Evolutionary conservation across 1,140 invertebrate species (phyloP), one percentile per base, ranked within the genome.

Genomic region (Eciton burchellii): DNA sequence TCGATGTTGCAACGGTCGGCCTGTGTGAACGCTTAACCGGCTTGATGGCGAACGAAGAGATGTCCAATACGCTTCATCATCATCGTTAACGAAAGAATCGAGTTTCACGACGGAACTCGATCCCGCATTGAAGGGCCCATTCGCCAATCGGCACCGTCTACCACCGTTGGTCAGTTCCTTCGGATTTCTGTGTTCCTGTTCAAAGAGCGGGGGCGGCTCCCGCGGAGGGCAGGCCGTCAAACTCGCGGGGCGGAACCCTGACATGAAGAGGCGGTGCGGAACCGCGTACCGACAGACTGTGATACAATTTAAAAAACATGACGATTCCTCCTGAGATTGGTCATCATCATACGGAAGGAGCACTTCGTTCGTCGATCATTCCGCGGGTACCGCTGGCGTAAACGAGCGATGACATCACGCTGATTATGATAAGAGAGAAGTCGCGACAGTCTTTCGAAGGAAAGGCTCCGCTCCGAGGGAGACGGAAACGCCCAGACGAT

Each of bases 221-320:
- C 92, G 92, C 93, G 93, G 93, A 94, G 93, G 93, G 93, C 93
- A 94, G 93, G 93, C 93, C 93, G 91, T 94, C 92, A 93, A 93
- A 94, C 92, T 93, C 91, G 93, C 91, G 93, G 93, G 93, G 93
- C 93, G 93, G 93, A 94, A 93, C 93, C 93, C 91, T 89, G 89
- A 89, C 91, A 87, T 89, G 92, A 93, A 91, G 93, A 94, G 93
- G 93, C 93, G 93, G 93, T 92, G 90, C 93, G 92, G 92, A 91
- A 92, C 89, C 89, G 89, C 91, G 84, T 85, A 84, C 85, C 87
- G 76, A 86, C 85, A 87, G 81, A 84, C 47, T 35, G 41, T 35
- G 74, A 70, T 14, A 45, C 43, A 43, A 57, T 79, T 79, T 79
- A 19, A 57, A 79, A 57, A 70, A 8, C 1, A 26, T n/a, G 11